Conservation (phyloP, 2,113 vertebrate genomes). For the Prionailurus bengalensis region DNA sequence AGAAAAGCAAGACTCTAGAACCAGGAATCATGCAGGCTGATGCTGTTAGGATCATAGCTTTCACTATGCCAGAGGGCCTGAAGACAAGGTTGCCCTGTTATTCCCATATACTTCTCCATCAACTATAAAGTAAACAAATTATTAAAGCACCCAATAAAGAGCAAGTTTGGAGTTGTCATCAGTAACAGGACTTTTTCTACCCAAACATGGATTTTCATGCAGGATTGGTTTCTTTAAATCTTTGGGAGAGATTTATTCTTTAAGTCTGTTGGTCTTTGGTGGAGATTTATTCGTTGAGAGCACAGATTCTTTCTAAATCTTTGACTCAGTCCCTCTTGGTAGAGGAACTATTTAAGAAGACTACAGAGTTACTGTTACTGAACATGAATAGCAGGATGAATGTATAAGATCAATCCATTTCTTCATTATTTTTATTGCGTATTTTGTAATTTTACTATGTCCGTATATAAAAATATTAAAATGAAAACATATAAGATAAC, state of each 20-base stretch:
- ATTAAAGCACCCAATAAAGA: neutral
- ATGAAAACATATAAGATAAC: neutral
- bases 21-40: neutral
- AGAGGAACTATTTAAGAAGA: neutral
- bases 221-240: neutral
- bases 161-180: neutral
- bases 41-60: neutral
- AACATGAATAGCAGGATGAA: neutral
- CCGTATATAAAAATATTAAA: neutral
- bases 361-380: neutral
- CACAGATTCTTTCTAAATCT: neutral
- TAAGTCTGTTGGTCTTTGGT: neutral
- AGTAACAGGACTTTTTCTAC: neutral
- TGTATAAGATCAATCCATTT: neutral
- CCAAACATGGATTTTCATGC: neutral
- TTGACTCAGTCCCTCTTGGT: neutral
- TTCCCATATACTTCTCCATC: neutral
- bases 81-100: neutral
- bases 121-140: neutral
- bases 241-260: neutral
- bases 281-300: neutral
- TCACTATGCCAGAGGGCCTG: too few species aligned
- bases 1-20: neutral
- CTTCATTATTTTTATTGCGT: slow-evolving; percentile 19
- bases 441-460: neutral